These are phyloP conservation scores for Porites rus DNA, from an alignment of 92 coral and sea anemone species.

Conservation along the genomic window DNA sequence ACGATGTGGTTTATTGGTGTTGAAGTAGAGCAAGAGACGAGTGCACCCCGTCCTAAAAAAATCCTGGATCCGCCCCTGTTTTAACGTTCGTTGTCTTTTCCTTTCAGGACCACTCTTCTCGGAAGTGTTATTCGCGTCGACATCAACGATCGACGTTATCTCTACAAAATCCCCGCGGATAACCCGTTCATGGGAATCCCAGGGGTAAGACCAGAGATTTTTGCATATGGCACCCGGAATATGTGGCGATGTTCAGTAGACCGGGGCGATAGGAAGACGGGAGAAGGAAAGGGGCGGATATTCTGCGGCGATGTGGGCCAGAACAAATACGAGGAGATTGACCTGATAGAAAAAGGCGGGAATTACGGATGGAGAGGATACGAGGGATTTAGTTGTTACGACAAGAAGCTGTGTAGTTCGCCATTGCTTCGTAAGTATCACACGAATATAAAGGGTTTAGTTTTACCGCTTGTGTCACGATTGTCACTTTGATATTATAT, in stretches of 20 bases:
- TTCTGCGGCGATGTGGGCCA: conserved; percentile 99
- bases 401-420: conserved; percentile 69
- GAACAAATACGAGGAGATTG: conserved; percentile 90
- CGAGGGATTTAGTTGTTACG: conserved; percentile 85
- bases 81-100: too few species aligned
- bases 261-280: conserved; percentile 81
- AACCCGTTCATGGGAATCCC: conserved; percentile 80
- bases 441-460: neutral
- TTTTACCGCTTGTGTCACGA: too few species aligned
- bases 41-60: too few species aligned
- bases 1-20: too few species aligned
- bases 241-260: conserved; percentile 97
- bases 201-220: conserved; percentile 83
- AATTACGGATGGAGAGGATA: conserved; percentile 97
- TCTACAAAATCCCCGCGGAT: conserved; percentile 85
- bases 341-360: conserved; percentile 85
- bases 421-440: conserved; percentile 68
- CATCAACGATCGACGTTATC: conserved; percentile 65
- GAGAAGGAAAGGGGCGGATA: conserved; percentile 87
- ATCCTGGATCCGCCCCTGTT: too few species aligned
- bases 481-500: too few species aligned
- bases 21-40: too few species aligned
- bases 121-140: conserved; percentile 91
- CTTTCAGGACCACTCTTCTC: conserved; percentile 75
- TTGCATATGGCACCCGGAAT: conserved; percentile 92